A percentile compares a stretch with the other conserved stretches of the same genome.
Evolutionary conservation across 2,797 vertebrate genomes (phyloP).

Genomic region (Cryptoprocta ferox): DNA sequence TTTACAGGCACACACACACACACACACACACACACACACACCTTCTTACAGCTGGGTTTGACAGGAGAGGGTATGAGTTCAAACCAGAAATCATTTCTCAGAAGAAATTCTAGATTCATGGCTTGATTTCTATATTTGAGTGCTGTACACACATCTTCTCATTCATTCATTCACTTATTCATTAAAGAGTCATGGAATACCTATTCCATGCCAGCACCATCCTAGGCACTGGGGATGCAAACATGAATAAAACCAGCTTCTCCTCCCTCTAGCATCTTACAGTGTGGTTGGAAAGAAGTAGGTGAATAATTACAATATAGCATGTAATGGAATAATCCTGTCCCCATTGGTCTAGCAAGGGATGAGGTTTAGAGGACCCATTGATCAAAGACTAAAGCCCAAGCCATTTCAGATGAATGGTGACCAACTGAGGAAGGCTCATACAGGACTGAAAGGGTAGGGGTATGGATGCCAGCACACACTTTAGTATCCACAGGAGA

Average conservation of each 20-base stretch:
- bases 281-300: not conserved
- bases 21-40: not conserved
- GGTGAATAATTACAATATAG: not conserved
- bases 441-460: not conserved
- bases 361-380: not conserved
- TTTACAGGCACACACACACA: not conserved
- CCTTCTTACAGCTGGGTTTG: not conserved
- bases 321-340: not conserved
- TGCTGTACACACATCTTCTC: not conserved
- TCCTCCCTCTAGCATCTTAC: not conserved
- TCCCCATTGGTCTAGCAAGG: not conserved
- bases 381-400: not conserved
- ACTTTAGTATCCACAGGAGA: not conserved
- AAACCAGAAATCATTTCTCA: constrained; percentile 21
- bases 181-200: not conserved
- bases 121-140: not conserved
- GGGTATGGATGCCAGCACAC: not conserved
- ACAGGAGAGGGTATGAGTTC: not conserved
- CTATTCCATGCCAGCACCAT: not conserved
- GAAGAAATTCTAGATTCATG: not conserved
- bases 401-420: not conserved
- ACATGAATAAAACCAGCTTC: constrained; percentile 29
- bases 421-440: not conserved
- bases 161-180: not conserved
- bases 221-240: not conserved